Evolutionary conservation across 2,797 vertebrate species (phyloP).

Genomic region (Coregonus suidteri): DNA sequence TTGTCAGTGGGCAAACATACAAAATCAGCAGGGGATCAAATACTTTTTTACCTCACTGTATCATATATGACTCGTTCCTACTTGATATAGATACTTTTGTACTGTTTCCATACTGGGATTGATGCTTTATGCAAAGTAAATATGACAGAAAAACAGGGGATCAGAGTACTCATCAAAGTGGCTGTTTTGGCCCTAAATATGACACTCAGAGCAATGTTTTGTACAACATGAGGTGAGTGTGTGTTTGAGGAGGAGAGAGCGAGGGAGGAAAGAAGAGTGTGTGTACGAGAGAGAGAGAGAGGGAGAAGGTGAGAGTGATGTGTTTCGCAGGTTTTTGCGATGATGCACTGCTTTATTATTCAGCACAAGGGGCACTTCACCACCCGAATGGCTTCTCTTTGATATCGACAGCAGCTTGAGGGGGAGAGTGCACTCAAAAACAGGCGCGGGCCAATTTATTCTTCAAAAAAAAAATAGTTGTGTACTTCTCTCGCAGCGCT

Average conservation of each 20-base stretch:
- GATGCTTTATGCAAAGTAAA: too few species aligned
- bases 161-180: neutral
- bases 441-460: constrained; percentile 79
- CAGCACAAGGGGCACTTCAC: constrained; percentile 81
- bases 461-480: constrained; percentile 67
- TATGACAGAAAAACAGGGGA: too few species aligned
- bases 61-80: too few species aligned
- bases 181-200: neutral
- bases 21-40: too few species aligned
- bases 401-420: constrained; percentile 83
- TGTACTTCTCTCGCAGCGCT: constrained; percentile 72
- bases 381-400: constrained; percentile 81
- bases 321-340: constrained; percentile 82
- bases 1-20: too few species aligned
- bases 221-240: constrained; percentile 4
- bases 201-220: constrained; percentile 12
- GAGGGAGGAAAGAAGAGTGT: neutral
- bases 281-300: too few species aligned
- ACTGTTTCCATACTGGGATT: neutral
- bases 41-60: too few species aligned
- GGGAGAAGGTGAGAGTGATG: constrained; percentile 67
- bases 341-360: constrained; percentile 83
- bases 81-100: too few species aligned
- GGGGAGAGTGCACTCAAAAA: constrained; percentile 84
- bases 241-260: constrained; percentile 1